phyloP scores from a whole-genome alignment of 2,888 invertebrate species.

The Torymus auratus region DNA sequence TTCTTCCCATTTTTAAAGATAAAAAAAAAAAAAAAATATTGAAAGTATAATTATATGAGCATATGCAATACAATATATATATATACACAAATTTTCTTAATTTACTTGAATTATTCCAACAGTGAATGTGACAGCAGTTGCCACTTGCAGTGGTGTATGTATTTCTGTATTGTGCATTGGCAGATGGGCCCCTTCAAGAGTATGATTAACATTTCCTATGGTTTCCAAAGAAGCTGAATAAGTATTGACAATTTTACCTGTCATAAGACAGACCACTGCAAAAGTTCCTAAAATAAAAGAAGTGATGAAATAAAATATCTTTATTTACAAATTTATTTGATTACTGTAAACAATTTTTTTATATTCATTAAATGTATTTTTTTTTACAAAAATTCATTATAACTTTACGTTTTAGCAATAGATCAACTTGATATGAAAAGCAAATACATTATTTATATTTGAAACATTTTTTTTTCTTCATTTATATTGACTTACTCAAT shows the following conservation, averaged over 20 bases:
- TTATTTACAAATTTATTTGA: too few relatives aligned
- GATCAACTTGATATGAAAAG: too few relatives aligned
- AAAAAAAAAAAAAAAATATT: background rate
- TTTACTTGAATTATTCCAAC: constrained; percentile 88
- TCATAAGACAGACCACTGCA: constrained; percentile 94
- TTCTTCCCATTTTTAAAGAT: background rate
- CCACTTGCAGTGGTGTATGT: constrained; percentile 82
- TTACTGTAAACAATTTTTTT: too few relatives aligned
- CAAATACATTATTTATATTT: too few relatives aligned
- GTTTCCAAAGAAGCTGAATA: constrained; percentile 65
- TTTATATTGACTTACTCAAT: too few relatives aligned
- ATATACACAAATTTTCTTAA: background rate
- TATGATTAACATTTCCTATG: constrained; percentile 55
- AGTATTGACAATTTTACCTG: constrained; percentile 86
- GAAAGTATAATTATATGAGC: too few relatives aligned
- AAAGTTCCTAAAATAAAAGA: constrained; percentile 81
- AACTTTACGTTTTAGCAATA: too few relatives aligned
- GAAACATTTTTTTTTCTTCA: too few relatives aligned
- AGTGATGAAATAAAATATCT: constrained; percentile 7
- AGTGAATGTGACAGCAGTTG: constrained; percentile 86
- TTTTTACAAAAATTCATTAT: too few relatives aligned
- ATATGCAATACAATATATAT: too few relatives aligned
- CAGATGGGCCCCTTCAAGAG: constrained; percentile 48
- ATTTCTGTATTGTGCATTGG: constrained; percentile 47
- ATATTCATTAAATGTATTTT: too few relatives aligned